A percentile compares a stretch with the other conserved stretches of the same genome.
phyloP scores from a whole-genome alignment of 2,888 invertebrate genomes.

The Leucania comma region DNA sequence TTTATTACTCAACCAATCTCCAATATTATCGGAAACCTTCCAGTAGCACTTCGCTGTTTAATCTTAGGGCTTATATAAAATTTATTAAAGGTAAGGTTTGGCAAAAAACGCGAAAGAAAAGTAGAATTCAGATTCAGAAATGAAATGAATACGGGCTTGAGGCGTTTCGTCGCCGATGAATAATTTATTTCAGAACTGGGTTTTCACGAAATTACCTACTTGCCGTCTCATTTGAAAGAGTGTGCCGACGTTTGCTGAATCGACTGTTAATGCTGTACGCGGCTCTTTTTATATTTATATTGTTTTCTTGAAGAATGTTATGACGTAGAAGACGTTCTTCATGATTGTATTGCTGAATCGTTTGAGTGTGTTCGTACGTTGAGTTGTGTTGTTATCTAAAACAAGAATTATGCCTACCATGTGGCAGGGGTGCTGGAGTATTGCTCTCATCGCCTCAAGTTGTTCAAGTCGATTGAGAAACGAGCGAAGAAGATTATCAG shows the following conservation, averaged over 20 bases:
- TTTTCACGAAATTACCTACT: constrained; percentile 87
- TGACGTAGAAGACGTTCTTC: constrained; percentile 18
- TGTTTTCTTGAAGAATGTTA: constrained; percentile 44
- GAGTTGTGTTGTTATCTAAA: not conserved
- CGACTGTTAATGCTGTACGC: constrained; percentile 75
- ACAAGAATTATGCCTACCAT: not conserved
- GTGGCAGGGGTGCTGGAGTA: no score
- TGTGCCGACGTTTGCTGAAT: constrained; percentile 77
- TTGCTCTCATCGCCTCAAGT: no score
- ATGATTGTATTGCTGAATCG: not conserved
- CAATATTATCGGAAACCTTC: constrained; percentile 66
- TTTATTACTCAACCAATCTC: constrained; percentile 62
- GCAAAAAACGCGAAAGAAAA: constrained; percentile 84
- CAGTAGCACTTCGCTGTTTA: constrained; percentile 76
- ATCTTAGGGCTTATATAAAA: constrained; percentile 88
- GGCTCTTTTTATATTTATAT: constrained; percentile 55
- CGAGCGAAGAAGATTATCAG: no score
- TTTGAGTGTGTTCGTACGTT: not conserved
- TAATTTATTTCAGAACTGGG: constrained; percentile 90
- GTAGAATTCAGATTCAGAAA: constrained; percentile 89
- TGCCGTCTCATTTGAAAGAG: constrained; percentile 86
- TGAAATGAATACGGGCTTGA: constrained; percentile 90
- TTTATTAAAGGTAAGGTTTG: constrained; percentile 87
- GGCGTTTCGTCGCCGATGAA: constrained; percentile 90
- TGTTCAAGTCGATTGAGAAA: no score